Percentiles rank a stretch among this genome's conserved stretches.
Conservation (phyloP, 2,888 invertebrate species). For the Stegana nigrithorax region DNA sequence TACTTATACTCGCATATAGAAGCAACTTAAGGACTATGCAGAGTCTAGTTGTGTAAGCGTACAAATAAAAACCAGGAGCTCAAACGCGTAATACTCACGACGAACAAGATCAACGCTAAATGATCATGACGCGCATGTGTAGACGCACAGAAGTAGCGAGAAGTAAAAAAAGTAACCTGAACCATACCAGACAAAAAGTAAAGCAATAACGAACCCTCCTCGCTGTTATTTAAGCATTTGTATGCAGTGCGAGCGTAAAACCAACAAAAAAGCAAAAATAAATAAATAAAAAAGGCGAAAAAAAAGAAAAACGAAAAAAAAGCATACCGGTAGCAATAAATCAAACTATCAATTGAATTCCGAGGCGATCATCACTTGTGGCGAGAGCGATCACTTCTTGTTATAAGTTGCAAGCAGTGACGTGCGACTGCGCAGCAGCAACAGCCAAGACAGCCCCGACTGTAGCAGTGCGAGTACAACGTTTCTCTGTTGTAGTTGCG, state of each 20-base stretch:
- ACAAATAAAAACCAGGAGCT: conserved; percentile 59
- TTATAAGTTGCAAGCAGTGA: conserved; percentile 47
- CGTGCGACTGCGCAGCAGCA: conserved; percentile 29
- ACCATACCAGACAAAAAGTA: conserved; percentile 20
- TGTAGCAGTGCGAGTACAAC: too few relatives aligned
- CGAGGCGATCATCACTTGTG: conserved; percentile 64
- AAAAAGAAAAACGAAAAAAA: conserved; percentile 30
- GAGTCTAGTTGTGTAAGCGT: conserved; percentile 3
- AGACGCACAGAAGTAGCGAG: background rate
- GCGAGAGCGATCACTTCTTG: conserved; percentile 48
- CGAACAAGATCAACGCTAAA: conserved; percentile 57
- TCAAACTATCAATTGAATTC: conserved; percentile 68
- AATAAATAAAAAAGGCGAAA: background rate
- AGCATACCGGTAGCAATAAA: conserved; percentile 64
- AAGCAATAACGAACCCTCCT: conserved; percentile 35
- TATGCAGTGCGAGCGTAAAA: conserved; percentile 53
- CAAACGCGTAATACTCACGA: conserved; percentile 51
- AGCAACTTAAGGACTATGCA: conserved; percentile 1
- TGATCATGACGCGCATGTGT: conserved; percentile 18
- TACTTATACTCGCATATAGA: too few relatives aligned
- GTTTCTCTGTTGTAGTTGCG: too few relatives aligned
- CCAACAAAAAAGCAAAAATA: conserved; percentile 1
- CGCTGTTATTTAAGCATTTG: conserved; percentile 38
- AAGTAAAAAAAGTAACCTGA: conserved; percentile 10
- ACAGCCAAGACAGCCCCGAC: conserved; percentile 4